These are phyloP conservation scores for Chanos chanos DNA, from an alignment of 2,797 vertebrate species.

Conservation along the genomic window DNA sequence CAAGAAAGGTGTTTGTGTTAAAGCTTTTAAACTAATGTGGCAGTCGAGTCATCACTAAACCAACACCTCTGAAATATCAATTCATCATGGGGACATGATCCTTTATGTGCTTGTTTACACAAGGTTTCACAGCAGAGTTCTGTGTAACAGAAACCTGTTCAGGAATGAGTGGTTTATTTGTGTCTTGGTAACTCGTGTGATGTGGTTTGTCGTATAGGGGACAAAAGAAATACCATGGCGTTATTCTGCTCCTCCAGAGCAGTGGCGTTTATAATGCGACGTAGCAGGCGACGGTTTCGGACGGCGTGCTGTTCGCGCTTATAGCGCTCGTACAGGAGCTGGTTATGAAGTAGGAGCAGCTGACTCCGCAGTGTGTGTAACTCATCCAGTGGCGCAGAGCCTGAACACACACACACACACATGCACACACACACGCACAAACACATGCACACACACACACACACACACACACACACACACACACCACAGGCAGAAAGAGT, in stretches of 20 bases:
- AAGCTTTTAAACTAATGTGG: no score
- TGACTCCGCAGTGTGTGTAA: slow-evolving; percentile 91
- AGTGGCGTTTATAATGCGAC: slow-evolving; percentile 90
- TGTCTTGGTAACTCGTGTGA: no score
- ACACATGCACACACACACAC: no score
- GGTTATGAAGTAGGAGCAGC: slow-evolving; percentile 91
- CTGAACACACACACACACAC: slow-evolving; percentile 54
- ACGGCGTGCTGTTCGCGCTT: slow-evolving; percentile 96
- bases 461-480: no score
- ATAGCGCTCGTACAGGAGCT: slow-evolving; percentile 93
- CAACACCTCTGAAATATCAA: no score
- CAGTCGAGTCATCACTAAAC: no score
- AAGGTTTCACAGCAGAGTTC: no score
- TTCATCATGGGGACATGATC: no score
- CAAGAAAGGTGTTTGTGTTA: no score
- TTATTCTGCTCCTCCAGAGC: slow-evolving; percentile 95
- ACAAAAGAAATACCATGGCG: slow-evolving; percentile 79
- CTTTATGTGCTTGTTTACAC: no score
- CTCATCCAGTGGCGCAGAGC: slow-evolving; percentile 90
- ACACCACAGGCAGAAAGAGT: background rate
- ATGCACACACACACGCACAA: background rate
- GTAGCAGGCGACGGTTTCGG: slow-evolving; percentile 90
- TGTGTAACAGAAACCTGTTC: no score
- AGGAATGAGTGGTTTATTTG: background rate
- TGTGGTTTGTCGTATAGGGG: no score